phyloP scores from a whole-genome alignment of 2,888 invertebrate species.

The Ernsta delagoae region DNA sequence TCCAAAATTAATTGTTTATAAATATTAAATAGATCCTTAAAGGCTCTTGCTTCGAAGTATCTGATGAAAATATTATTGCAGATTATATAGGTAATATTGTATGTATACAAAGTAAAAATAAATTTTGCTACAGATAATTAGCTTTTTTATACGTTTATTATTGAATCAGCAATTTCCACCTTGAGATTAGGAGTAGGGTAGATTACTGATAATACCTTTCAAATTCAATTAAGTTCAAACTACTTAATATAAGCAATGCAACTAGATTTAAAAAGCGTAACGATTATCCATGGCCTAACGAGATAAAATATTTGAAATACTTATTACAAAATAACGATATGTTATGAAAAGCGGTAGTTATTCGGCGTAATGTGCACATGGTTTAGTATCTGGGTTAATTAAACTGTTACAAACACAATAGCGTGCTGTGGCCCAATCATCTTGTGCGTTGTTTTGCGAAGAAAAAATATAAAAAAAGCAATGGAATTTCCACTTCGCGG shows the following conservation, averaged over 20 bases:
- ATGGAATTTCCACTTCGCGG: background rate
- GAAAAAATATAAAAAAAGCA: background rate
- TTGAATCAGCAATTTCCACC: too few species aligned
- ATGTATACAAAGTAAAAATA: too few species aligned
- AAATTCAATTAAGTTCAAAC: background rate
- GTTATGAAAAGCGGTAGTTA: slow-evolving; percentile 36
- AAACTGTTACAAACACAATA: slow-evolving; percentile 33
- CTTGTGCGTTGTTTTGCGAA: slow-evolving; percentile 27
- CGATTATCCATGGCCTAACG: slow-evolving; percentile 5
- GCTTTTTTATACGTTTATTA: too few species aligned
- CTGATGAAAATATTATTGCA: too few species aligned
- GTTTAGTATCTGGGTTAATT: slow-evolving; percentile 37
- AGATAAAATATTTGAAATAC: slow-evolving; percentile 26
- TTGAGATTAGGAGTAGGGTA: too few species aligned
- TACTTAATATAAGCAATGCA: background rate
- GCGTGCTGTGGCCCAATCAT: slow-evolving; percentile 32
- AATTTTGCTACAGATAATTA: too few species aligned
- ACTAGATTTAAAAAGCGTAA: slow-evolving; percentile 4
- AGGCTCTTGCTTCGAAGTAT: too few species aligned
- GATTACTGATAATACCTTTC: too few species aligned
- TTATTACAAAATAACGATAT: slow-evolving; percentile 35
- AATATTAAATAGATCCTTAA: too few species aligned
- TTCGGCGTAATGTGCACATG: slow-evolving; percentile 32
- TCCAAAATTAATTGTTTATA: too few species aligned
- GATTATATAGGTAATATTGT: too few species aligned